A percentile compares a stretch with the other conserved stretches of the same genome.
Evolutionary conservation across 2,888 invertebrate genomes (phyloP).

Genomic region (Hemicrepidius hirtus): DNA sequence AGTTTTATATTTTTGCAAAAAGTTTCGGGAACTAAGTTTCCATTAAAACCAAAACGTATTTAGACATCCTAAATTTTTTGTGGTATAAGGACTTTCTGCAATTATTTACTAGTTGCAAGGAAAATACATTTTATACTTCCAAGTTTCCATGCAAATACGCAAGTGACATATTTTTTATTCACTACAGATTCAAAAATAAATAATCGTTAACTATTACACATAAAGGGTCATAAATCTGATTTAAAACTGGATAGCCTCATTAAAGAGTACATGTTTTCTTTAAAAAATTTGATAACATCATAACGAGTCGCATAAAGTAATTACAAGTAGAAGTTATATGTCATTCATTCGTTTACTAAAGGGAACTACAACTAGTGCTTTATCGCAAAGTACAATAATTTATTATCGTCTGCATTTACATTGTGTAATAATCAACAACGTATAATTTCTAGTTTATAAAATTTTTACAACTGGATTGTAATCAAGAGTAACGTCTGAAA

Average conservation of each 20-base stretch:
- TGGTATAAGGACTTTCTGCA: no score
- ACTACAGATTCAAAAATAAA: no score
- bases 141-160: no score
- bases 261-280: no score
- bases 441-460: neutral
- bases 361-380: neutral
- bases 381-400: neutral
- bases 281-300: neutral
- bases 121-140: no score
- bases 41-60: no score
- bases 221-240: neutral
- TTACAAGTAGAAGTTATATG: neutral
- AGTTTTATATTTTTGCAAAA: no score
- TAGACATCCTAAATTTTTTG: no score
- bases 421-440: neutral
- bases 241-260: neutral
- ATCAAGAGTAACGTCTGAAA: neutral
- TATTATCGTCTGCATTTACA: slow-evolving; percentile 7
- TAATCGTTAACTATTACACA: no score
- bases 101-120: no score
- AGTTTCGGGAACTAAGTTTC: no score
- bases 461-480: neutral
- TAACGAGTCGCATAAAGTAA: neutral
- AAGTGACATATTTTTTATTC: no score
- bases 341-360: neutral